Conservation (phyloP, 2,888 invertebrate genomes). For the Gnatocerus cornutus region DNA sequence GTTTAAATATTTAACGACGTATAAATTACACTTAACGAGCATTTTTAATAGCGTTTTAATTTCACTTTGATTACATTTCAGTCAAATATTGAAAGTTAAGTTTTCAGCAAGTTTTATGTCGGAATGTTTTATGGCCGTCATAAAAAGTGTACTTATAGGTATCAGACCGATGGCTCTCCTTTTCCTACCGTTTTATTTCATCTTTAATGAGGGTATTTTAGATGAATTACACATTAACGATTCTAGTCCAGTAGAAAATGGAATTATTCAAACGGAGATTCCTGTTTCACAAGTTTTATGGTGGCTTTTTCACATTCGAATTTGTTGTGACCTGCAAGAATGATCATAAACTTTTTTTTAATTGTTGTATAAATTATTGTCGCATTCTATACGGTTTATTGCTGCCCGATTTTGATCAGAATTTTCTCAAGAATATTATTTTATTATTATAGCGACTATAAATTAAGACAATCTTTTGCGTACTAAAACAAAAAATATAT, state of each 20-base stretch:
- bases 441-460: slow-evolving; percentile 23
- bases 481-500: slow-evolving; percentile 23
- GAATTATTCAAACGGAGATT: slow-evolving; percentile 19
- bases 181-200: slow-evolving; percentile 34
- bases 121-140: slow-evolving; percentile 40
- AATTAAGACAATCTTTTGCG: slow-evolving; percentile 13
- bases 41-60: slow-evolving; percentile 48
- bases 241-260: slow-evolving; percentile 13
- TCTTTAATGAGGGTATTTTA: slow-evolving; percentile 30
- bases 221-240: slow-evolving; percentile 27
- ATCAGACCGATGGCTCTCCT: slow-evolving; percentile 31
- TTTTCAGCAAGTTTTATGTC: slow-evolving; percentile 47
- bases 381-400: slow-evolving; percentile 6
- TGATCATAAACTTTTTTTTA: slow-evolving; percentile 5
- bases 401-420: slow-evolving; percentile 9
- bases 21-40: slow-evolving; percentile 48
- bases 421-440: slow-evolving; percentile 17
- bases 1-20: slow-evolving; percentile 47
- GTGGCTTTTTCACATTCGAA: background rate
- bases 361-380: slow-evolving; percentile 10
- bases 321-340: slow-evolving; percentile 7
- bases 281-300: slow-evolving; percentile 2
- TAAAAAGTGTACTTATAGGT: slow-evolving; percentile 36
- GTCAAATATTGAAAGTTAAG: slow-evolving; percentile 51
- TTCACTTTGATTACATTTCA: slow-evolving; percentile 52